phyloP scores from a whole-genome alignment of 2,113 vertebrate species.

The Centropus bengalensis region DNA sequence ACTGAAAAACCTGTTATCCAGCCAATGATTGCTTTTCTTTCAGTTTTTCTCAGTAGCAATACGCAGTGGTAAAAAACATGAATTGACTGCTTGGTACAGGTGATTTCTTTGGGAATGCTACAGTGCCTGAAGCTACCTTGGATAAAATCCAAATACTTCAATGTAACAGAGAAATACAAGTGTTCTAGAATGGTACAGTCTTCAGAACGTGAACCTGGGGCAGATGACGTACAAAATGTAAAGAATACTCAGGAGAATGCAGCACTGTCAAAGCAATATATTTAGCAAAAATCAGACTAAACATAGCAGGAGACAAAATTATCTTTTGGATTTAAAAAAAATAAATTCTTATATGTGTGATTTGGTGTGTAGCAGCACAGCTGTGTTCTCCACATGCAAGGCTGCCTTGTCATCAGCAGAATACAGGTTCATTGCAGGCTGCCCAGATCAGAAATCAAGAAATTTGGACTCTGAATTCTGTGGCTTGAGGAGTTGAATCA shows the following conservation, averaged over 20 bases:
- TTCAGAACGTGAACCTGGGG: background rate
- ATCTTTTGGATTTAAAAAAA: no score
- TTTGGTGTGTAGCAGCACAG: background rate
- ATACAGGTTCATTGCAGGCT: background rate
- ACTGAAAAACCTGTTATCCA: background rate
- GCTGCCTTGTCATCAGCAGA: background rate
- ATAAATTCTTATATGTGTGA: accelerated
- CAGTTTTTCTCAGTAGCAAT: background rate
- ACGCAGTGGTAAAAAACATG: background rate
- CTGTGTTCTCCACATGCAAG: background rate
- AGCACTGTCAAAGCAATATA: background rate
- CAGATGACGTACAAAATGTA: background rate
- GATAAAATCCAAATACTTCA: background rate
- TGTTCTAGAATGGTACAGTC: background rate
- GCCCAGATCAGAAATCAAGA: background rate
- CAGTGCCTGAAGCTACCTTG: background rate
- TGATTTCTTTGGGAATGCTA: background rate
- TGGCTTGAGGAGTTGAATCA: background rate
- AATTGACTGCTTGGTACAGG: background rate
- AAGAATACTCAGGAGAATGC: background rate
- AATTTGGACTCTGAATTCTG: background rate
- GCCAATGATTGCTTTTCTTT: background rate
- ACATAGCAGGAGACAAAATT: background rate
- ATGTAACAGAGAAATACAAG: background rate
- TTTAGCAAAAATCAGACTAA: background rate